Percentiles rank a stretch among this genome's conserved stretches.
phyloP scores from a whole-genome alignment of 1,140 invertebrate genomes.

The Leptinotarsa texana region DNA sequence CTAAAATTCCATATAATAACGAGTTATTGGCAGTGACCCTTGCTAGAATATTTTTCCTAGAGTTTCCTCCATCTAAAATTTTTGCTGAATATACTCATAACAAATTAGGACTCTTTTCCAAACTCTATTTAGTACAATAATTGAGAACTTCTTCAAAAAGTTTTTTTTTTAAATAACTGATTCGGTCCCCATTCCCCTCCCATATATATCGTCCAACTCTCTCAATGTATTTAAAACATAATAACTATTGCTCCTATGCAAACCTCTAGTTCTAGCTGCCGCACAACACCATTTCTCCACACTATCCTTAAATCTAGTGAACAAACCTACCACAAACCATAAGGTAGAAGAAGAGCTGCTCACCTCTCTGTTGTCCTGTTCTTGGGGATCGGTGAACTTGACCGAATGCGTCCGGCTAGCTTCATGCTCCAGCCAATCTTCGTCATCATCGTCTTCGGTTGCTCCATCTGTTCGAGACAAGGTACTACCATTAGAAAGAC shows the following conservation, averaged over 20 bases:
- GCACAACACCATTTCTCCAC: conserved; percentile 34
- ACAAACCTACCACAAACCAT: conserved; percentile 16
- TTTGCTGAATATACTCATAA: no score
- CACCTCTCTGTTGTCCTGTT: conserved; percentile 75
- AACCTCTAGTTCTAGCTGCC: conserved; percentile 14
- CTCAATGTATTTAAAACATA: conserved; percentile 43
- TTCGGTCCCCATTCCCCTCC: neutral
- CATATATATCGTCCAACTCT: conserved; percentile 36
- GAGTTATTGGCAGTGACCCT: no score
- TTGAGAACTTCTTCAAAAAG: no score
- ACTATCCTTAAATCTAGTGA: conserved; percentile 16
- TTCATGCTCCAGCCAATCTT: conserved; percentile 79
- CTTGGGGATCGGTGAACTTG: conserved; percentile 84
- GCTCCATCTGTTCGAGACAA: conserved; percentile 45
- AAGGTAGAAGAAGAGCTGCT: conserved; percentile 45
- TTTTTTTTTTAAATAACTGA: no score
- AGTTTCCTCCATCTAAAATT: no score
- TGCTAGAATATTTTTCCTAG: no score
- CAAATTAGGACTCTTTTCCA: no score
- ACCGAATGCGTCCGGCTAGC: conserved; percentile 82
- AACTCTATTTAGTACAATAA: no score
- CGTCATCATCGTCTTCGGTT: conserved; percentile 66
- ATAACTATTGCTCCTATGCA: conserved; percentile 43
- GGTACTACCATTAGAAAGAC: conserved; percentile 51
- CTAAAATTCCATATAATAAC: no score